Evolutionary conservation across 2,113 vertebrate species (phyloP), one percentile per base, ranked within the genome.

Genomic region (Elanus axillaris): DNA sequence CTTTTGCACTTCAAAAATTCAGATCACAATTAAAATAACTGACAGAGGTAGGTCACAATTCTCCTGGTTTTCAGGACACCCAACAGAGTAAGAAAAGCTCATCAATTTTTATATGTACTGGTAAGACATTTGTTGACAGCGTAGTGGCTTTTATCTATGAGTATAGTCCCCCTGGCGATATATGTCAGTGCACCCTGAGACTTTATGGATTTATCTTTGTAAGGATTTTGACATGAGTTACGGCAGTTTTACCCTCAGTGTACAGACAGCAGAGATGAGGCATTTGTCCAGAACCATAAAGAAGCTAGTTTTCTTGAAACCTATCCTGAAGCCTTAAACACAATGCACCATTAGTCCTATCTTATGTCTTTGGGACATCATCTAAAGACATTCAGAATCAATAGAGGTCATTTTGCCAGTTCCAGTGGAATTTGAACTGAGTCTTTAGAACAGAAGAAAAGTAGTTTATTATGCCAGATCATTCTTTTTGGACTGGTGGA

Each of bases 121-220:
- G 32, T 95, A 88, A 95, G 96, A 94, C 56, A 56, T 91, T 93
- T 93, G 75, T 91, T 97, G 91, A 93, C 91, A 92, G 63, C 11
- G 2, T n/a, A 85, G 93, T 74, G 64, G 80, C 59, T 96, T 95
- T 96, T 97, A 94, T 94, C 86, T 94, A 95, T 92, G 91, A 92
- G 85, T 91, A 94, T 60, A 86, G 91, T 78, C 64, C 92, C 91
- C 81, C 40, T 77, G 80, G 83, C 0, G 0, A 84, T 89, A 74
- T 81, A 89, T 91, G 91, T 96, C 91, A 94, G 80, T 45, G 80
- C 34, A 81, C 93, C 76, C 55, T 84, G 73, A 95, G 76, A 95
- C 69, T 95, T 95, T 95, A 97, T 95, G 94, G 95, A 95, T 97
- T 96, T 91, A 95, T 87, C 69, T 77, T 94, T 81, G 53, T 48